Base-by-base conservation (phyloP, 2,888 invertebrate genomes). In the Tigriopus californicus region DNA sequence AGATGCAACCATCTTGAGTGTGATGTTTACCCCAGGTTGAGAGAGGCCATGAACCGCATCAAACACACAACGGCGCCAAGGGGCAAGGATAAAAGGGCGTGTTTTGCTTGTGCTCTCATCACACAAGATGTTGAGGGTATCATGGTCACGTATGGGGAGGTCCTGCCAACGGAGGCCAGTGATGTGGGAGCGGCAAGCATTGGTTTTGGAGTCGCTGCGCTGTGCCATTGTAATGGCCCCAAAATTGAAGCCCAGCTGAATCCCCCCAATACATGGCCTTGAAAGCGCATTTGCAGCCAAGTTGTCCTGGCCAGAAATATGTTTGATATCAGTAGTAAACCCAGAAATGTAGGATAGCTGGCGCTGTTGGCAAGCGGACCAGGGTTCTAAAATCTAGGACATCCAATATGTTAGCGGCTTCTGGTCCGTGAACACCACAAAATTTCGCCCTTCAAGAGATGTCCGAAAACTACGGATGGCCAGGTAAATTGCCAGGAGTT, bases 401-500 rank as follows among this genome's bases (percentile, higher is more conserved):
- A 51, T 18, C 6, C 18, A 15, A 6, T n/a, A 51, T 5, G 24
- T 24, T 20, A 51, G 11, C 3, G 52, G 52, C 6, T n/a, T 15
- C 6, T 51, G 11, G 11, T 51, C 52, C 4, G 52, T 51, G 24
- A 51, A 22, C 2, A 51, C 54, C 13, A 47, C 20, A 44, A 60
- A 60, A 1, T 33, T 11, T n/a, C 13, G 20, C 3, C 55, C 40
- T 15, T 58, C 41, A 1, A 58, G 56, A 4, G 42, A 13, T 18
- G 41, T 18, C 1, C 24, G 4, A 58, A 65, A 65, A 59, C 64
- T 63, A 55, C 66, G 66, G 0, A 72, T 64, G 0, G 68, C 67
- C 54, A 65, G 62, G 58, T 70, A 72, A 2, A 69, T 67, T 0
- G 70, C 71, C 3, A 70, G 63, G 0, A 73, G 65, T 62, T 72